These are phyloP conservation scores for Parauchenoglanis ngamensis DNA, from an alignment of 2,797 vertebrate species.

Conservation along the genomic window DNA sequence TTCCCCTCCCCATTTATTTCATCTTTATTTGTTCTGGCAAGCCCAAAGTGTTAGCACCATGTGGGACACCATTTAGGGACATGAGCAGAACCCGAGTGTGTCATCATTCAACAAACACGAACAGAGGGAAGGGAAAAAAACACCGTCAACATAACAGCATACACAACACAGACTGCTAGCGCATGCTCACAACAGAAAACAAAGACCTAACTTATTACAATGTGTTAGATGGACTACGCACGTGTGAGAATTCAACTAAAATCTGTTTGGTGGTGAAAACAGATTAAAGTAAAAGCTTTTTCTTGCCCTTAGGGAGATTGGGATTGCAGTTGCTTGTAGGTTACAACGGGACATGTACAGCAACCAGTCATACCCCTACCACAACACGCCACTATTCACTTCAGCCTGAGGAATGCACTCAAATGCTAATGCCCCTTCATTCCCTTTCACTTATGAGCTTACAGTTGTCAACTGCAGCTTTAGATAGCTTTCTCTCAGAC, in stretches of 20 bases:
- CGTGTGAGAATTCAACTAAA: constrained; percentile 1
- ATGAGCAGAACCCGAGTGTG: constrained; percentile 40
- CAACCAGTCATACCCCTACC: not conserved
- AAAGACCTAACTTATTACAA: constrained; percentile 33
- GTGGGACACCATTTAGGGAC: constrained; percentile 48
- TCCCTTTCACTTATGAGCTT: constrained; percentile 38
- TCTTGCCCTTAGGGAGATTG: constrained; percentile 48
- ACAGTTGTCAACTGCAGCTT: constrained; percentile 30
- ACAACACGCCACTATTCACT: constrained; percentile 59
- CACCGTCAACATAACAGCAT: constrained; percentile 20
- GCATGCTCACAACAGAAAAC: constrained; percentile 8
- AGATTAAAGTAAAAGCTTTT: constrained; percentile 60
- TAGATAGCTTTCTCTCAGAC: constrained; percentile 15
- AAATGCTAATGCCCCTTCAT: constrained; percentile 68
- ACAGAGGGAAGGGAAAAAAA: not conserved
- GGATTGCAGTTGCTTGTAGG: constrained; percentile 15
- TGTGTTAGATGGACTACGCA: constrained; percentile 2
- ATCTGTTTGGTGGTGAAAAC: constrained; percentile 38
- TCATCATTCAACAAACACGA: constrained; percentile 47
- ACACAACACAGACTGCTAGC: not conserved
- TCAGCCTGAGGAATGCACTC: constrained; percentile 67
- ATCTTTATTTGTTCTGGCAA: constrained; percentile 49
- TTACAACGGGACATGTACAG: not conserved
- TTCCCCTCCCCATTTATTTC: constrained; percentile 38
- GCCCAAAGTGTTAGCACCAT: constrained; percentile 42